Conservation (phyloP, 2,797 vertebrate genomes). For the Helicolenus hilgendorfi region DNA sequence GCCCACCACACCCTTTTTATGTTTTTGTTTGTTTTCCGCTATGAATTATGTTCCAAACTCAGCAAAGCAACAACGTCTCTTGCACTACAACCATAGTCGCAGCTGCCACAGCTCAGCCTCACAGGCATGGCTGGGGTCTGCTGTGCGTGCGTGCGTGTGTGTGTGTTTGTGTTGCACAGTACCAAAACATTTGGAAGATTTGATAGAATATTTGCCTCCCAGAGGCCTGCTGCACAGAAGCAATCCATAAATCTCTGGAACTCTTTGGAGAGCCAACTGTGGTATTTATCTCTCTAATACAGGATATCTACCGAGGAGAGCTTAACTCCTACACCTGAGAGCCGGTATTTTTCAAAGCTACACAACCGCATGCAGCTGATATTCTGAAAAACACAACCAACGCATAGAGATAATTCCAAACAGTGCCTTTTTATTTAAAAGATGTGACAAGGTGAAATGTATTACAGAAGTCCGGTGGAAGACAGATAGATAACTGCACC, state of each 20-base stretch:
- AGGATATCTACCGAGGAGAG: slow-evolving; percentile 53
- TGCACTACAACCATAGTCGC: slow-evolving; percentile 45
- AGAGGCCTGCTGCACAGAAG: slow-evolving; percentile 58
- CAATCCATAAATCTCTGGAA: slow-evolving; percentile 75
- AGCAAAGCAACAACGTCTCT: slow-evolving; percentile 48
- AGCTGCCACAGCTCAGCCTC: slow-evolving; percentile 67
- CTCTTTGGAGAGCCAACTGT: slow-evolving; percentile 67
- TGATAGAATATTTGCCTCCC: slow-evolving; percentile 64
- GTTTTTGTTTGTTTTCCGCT: slow-evolving; percentile 25
- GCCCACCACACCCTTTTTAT: neutral
- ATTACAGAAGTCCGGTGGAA: slow-evolving; percentile 4
- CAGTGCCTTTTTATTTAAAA: slow-evolving; percentile 29
- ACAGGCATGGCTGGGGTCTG: slow-evolving; percentile 28
- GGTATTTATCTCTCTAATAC: slow-evolving; percentile 76
- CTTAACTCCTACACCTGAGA: slow-evolving; percentile 60
- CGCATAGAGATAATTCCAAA: slow-evolving; percentile 26
- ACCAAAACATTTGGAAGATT: slow-evolving; percentile 61
- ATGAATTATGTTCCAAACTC: slow-evolving; percentile 38
- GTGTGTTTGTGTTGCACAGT: slow-evolving; percentile 11
- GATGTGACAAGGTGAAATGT: neutral
- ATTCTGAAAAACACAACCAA: slow-evolving; percentile 21
- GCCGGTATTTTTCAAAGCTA: slow-evolving; percentile 50
- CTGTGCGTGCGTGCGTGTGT: neutral
- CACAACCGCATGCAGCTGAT: slow-evolving; percentile 39
- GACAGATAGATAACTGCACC: neutral